Evolutionary conservation across 2,113 vertebrate species (phyloP).

Genomic region (Pseudonaja textilis): DNA sequence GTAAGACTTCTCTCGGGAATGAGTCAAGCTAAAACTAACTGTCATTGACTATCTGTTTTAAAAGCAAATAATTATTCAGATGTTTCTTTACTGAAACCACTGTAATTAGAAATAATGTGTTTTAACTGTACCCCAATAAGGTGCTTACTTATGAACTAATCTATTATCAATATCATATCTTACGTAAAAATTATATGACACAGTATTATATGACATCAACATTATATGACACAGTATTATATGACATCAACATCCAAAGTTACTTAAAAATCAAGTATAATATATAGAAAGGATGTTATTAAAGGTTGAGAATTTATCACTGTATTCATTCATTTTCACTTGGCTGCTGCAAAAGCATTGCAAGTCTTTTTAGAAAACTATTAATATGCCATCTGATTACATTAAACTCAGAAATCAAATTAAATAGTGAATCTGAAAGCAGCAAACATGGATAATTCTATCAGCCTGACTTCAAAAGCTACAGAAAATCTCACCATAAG

Average conservation of each 20-base stretch:
- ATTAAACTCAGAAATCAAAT: background rate
- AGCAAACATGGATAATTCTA: slow-evolving; percentile 8
- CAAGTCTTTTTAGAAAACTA: slow-evolving; percentile 20
- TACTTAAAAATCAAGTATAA: background rate
- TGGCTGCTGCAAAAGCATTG: background rate
- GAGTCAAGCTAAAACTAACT: background rate
- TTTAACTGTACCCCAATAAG: slow-evolving; percentile 10
- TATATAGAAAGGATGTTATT: slow-evolving; percentile 7
- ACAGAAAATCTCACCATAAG: background rate
- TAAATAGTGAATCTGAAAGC: slow-evolving; percentile 9
- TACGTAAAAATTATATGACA: slow-evolving; percentile 22
- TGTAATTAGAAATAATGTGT: background rate
- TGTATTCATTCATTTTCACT: slow-evolving; percentile 33
- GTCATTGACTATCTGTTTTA: background rate
- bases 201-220: background rate
- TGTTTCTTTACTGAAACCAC: background rate
- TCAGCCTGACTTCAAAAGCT: background rate
- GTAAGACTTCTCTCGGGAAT: slow-evolving; percentile 36
- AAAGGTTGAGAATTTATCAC: slow-evolving; percentile 19
- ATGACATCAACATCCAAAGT: background rate
- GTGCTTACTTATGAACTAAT: slow-evolving; percentile 21
- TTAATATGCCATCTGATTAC: background rate
- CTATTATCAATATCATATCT: slow-evolving; percentile 27
- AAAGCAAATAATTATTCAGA: background rate
- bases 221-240: background rate